Evolutionary conservation across 2,113 vertebrate species (phyloP).

Genomic region (Oriolus oriolus): DNA sequence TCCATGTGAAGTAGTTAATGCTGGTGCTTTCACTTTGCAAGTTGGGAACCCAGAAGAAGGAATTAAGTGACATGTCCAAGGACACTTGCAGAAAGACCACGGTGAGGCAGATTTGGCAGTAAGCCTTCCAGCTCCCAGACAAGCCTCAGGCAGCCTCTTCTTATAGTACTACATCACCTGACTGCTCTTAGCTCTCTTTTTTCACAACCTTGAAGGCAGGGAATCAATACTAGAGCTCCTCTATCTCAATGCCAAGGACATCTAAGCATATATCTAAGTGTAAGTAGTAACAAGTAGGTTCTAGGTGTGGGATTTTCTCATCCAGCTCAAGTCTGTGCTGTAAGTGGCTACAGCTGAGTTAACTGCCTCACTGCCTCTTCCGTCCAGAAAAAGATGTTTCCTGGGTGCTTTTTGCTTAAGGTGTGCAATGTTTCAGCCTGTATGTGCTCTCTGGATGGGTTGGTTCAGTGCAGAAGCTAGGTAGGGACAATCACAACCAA

Average conservation of each 20-base stretch:
- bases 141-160: background rate
- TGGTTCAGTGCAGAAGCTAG: background rate
- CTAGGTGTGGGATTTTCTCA: background rate
- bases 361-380: background rate
- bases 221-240: background rate
- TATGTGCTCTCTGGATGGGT: background rate
- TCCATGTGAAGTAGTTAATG: background rate
- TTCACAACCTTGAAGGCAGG: background rate
- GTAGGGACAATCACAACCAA: background rate
- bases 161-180: background rate
- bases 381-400: background rate
- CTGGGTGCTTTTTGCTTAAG: background rate
- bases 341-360: background rate
- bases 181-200: background rate
- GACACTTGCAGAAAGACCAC: background rate
- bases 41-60: background rate
- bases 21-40: background rate
- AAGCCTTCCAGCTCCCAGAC: background rate
- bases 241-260: background rate
- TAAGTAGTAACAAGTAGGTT: background rate
- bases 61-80: background rate
- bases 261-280: background rate
- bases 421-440: background rate
- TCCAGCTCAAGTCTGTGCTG: background rate
- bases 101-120: background rate